These are phyloP conservation scores for Hippocampus zosterae DNA, from an alignment of 2,113 vertebrate genomes.

Conservation along the genomic window DNA sequence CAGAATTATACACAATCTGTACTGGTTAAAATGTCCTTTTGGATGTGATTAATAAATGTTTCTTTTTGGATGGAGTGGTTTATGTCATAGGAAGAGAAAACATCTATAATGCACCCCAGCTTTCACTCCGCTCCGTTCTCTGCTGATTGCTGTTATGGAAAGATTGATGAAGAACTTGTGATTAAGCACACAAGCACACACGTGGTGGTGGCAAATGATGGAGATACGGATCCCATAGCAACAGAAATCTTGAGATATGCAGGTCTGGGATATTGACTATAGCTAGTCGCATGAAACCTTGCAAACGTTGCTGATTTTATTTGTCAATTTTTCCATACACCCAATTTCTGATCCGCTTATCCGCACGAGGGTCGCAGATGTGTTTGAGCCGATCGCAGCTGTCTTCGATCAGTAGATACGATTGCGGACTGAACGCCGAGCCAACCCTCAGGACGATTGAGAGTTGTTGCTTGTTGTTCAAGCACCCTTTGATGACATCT, in stretches of 20 bases:
- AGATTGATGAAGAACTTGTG: conserved; percentile 13
- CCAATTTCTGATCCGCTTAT: too few relatives aligned
- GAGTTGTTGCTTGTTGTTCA: too few relatives aligned
- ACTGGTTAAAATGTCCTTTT: conserved; percentile 54
- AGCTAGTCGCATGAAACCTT: background rate
- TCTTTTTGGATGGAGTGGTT: conserved; percentile 40
- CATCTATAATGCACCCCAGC: background rate
- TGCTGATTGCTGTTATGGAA: conserved; percentile 18
- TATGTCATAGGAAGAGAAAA: background rate
- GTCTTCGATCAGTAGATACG: too few relatives aligned
- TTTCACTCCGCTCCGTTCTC: conserved; percentile 24
- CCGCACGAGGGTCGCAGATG: too few relatives aligned
- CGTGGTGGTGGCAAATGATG: background rate
- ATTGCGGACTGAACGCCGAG: too few relatives aligned
- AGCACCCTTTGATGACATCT: too few relatives aligned
- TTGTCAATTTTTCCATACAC: too few relatives aligned
- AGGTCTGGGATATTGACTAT: background rate
- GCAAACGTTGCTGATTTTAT: too few relatives aligned
- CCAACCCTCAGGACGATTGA: too few relatives aligned
- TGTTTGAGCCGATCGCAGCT: too few relatives aligned
- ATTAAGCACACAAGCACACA: conserved; percentile 20
- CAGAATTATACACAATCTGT: conserved; percentile 71
- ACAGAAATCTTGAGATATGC: background rate
- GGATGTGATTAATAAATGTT: conserved; percentile 68
- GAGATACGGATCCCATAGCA: background rate